A percentile compares a stretch with the other conserved stretches of the same genome.
Evolutionary conservation across 2,888 invertebrate genomes (phyloP).

Genomic region (Cheilosia soror): DNA sequence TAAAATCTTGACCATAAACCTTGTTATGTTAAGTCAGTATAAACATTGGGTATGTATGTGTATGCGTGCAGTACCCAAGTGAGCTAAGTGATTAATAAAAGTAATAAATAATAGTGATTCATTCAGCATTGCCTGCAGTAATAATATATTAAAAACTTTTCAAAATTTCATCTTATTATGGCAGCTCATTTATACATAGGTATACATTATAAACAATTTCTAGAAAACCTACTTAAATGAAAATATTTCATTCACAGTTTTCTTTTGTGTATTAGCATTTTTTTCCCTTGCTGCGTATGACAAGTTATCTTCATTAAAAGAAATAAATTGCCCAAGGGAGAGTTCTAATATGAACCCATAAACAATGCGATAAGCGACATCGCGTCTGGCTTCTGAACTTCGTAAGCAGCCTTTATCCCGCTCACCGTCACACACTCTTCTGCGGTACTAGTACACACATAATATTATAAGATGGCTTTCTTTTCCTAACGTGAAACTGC

Average conservation of each 20-base stretch:
- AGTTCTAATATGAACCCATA: constrained; percentile 73
- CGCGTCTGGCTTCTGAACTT: constrained; percentile 70
- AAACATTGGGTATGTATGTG: no score
- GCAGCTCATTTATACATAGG: constrained; percentile 15
- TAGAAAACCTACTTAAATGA: constrained; percentile 43
- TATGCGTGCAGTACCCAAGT: no score
- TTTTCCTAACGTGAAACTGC: constrained; percentile 37
- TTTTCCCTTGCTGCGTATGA: constrained; percentile 66
- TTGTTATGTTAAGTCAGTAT: no score
- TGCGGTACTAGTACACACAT: background rate
- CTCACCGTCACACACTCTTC: constrained; percentile 23
- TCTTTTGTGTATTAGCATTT: constrained; percentile 56
- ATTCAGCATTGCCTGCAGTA: no score
- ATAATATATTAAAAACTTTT: background rate
- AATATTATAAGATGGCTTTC: constrained; percentile 38
- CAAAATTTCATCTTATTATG: background rate
- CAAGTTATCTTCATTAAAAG: constrained; percentile 75
- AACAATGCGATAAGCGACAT: constrained; percentile 72
- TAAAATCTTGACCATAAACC: no score
- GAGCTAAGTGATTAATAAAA: no score
- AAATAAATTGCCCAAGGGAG: constrained; percentile 75
- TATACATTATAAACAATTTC: background rate
- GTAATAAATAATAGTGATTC: no score
- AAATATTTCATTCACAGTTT: constrained; percentile 61
- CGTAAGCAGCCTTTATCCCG: constrained; percentile 55